Evolutionary conservation across 2,888 invertebrate genomes (phyloP).

Genomic region (Yponomeuta evonymella): DNA sequence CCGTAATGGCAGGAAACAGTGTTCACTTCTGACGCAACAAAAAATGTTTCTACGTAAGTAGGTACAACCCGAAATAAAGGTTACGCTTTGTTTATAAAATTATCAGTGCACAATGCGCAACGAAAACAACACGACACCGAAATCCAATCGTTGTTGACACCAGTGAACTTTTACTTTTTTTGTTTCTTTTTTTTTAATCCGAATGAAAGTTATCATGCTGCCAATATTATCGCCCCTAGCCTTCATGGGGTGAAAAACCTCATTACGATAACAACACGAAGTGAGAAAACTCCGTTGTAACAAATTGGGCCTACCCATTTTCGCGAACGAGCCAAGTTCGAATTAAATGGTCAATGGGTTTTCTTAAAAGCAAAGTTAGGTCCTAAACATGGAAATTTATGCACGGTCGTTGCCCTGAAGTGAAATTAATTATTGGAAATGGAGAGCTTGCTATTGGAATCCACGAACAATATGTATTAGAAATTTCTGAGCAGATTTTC

Average conservation of each 20-base stretch:
- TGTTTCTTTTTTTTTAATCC: background rate
- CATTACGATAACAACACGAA: background rate
- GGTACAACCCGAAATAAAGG: background rate
- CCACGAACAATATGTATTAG: background rate
- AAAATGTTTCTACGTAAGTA: background rate
- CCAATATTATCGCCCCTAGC: background rate
- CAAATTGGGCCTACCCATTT: background rate
- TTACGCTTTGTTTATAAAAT: constrained; percentile 2
- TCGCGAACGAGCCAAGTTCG: background rate
- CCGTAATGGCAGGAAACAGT: background rate
- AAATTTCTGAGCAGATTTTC: background rate
- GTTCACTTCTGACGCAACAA: background rate
- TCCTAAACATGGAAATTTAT: background rate
- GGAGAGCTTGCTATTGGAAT: background rate
- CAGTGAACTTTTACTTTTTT: background rate
- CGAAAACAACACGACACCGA: background rate
- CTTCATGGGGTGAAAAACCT: background rate
- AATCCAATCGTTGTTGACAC: background rate
- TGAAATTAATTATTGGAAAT: background rate
- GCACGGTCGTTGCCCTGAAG: background rate
- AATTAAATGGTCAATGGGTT: background rate
- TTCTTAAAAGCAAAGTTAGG: background rate
- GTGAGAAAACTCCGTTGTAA: background rate
- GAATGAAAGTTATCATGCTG: background rate
- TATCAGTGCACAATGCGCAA: background rate